phyloP scores from a whole-genome alignment of 1,140 invertebrate species.

The Drosophila prosaltans region DNA sequence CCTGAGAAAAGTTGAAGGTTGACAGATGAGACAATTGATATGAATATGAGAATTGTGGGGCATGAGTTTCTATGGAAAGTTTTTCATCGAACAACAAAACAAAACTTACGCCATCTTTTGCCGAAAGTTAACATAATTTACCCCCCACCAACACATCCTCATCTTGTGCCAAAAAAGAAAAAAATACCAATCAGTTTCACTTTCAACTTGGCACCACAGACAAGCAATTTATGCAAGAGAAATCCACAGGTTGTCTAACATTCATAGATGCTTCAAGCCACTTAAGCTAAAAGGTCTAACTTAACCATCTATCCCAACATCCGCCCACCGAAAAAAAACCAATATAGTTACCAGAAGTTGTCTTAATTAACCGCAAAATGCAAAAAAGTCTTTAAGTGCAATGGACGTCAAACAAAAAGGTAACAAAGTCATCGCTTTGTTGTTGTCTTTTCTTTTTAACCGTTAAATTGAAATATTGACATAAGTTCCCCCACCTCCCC shows the following conservation, averaged over 20 bases:
- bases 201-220: conserved; percentile 53
- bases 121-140: conserved; percentile 3
- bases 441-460: conserved; percentile 56
- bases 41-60: not conserved
- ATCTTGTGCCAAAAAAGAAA: not conserved
- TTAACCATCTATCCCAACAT: conserved; percentile 30
- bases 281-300: conserved; percentile 40
- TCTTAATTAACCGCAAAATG: conserved; percentile 73
- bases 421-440: conserved; percentile 65
- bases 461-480: conserved; percentile 80
- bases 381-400: conserved; percentile 59
- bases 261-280: conserved; percentile 31
- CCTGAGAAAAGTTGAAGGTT: conserved; percentile 11
- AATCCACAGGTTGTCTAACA: conserved; percentile 37
- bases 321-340: conserved; percentile 38
- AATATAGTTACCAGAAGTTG: conserved; percentile 57
- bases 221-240: conserved; percentile 21
- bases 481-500: conserved; percentile 49
- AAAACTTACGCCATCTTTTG: conserved; percentile 7
- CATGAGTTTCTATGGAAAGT: not conserved
- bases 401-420: conserved; percentile 61
- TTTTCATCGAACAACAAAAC: not conserved
- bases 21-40: not conserved
- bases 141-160: not conserved
- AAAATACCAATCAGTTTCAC: conserved; percentile 49